phyloP scores from a whole-genome alignment of 2,113 vertebrate genomes.

The Sander lucioperca region DNA sequence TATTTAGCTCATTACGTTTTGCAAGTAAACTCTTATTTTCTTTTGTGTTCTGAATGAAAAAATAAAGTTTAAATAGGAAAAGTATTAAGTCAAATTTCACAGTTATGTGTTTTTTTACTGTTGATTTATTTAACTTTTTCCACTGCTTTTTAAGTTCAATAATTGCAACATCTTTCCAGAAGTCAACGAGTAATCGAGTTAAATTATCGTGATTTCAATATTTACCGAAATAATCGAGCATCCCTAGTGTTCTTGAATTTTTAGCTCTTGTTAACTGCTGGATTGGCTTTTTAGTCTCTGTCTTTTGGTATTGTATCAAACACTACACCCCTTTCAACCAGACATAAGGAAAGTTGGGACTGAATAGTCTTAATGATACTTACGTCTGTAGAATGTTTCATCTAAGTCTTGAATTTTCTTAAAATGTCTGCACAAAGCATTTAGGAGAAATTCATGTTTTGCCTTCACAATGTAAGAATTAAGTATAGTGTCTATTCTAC shows the following conservation, averaged over 20 bases:
- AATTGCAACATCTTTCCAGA: no score
- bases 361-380: constrained; percentile 70
- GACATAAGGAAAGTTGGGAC: not conserved
- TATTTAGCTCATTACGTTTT: no score
- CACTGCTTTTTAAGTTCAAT: no score
- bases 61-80: no score
- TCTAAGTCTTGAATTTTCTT: constrained; percentile 96
- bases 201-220: no score
- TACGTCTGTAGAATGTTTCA: constrained; percentile 94
- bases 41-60: no score
- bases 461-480: not conserved
- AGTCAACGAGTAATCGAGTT: no score
- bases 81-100: no score
- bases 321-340: not conserved
- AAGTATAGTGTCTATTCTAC: not conserved
- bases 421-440: constrained; percentile 88
- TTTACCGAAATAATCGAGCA: no score
- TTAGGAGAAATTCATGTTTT: constrained; percentile 78
- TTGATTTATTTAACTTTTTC: no score
- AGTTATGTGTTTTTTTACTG: no score
- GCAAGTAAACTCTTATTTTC: no score
- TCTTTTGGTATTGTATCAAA: not conserved
- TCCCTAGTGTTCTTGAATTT: not conserved
- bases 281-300: not conserved
- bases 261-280: not conserved